Evolutionary conservation across 1,140 invertebrate genomes (phyloP), one percentile per base, ranked within the genome.

Genomic region (Lasioglossum baleicum): DNA sequence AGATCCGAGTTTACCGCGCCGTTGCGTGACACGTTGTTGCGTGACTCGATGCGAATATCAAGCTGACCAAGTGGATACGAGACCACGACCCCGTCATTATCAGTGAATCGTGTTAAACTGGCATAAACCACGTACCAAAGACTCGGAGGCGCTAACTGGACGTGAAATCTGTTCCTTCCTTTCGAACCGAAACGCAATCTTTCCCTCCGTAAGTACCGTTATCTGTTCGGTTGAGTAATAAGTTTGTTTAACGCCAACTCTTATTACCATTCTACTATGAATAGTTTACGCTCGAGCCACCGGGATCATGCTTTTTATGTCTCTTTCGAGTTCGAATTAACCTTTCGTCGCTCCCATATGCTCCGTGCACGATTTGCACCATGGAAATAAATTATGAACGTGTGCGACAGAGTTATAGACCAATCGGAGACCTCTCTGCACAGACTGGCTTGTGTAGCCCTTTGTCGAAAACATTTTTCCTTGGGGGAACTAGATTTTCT

Each of bases 61-160:
- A 82, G 65, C 84, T 83, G 82, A 83, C 75, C 80, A 81, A 85
- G 83, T 86, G 83, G 81, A 80, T 83, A 73, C 72, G 84, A 74
- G 77, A 83, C 77, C 76, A 84, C 83, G 83, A 85, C 81, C 80
- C 82, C 82, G 76, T 83, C 80, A 90, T 90, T 89, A 88, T 89
- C 88, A 78, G 83, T 74, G 76, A 82, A 86, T 89, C 88, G 87
- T 86, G 86, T 87, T 87, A 87, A 88, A 75, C 75, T 70, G 75
- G 80, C 83, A 84, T 86, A 84, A 89, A 85, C 67, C 63, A 72
- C 67, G 26, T 58, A 69, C 69, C 68, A 51, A 76, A 83, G 80
- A 79, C 70, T 61, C 74, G 70, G 22, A 48, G 73, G 48, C 60
- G 81, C 61, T 83, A 86, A 87, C 72, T 72, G 63, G 65, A 80